Evolutionary conservation across 2,113 vertebrate species (phyloP), one percentile per base, ranked within the genome.

Genomic region (Osmerus mordax): DNA sequence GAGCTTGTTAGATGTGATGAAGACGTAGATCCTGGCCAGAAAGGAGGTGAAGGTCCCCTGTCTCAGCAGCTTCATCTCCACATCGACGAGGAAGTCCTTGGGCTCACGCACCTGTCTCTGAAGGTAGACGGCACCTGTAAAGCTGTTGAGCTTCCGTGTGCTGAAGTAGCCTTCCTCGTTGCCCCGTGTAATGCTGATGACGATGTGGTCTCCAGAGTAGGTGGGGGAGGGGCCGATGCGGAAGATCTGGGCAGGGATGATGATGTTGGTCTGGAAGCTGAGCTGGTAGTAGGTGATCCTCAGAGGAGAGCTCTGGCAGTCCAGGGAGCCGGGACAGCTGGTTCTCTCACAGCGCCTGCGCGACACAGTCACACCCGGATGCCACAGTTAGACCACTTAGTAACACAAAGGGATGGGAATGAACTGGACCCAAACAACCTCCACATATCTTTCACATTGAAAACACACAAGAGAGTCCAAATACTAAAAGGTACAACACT

Each of bases 31-130:
- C 81, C 93, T 93, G 84, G 93, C 93, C 61, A 98, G 90, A 85
- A 97, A 98, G 5, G 94, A 94, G 53, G 94, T 97, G 76, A 95
- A 87, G 0, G 88, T 90, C 63, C 95, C 96, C 85, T 97, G 95
- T 12, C 97, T 92, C 87, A 95, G 93, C 11, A 98, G 94, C 78
- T 94, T 97, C 96, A 98, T 98, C 85, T 98, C 95, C 54, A 98
- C 96, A 0, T 98, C 95, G 62, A 98, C 79, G 71, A 95, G 84
- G 78, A 98, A 98, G 91, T 98, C 96, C 80, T 89, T 92, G 0
- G 95, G 92, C 77, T 94, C 82, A 0, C 77, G 87, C 68, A 95
- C 91, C 0, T 94, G 85, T 4, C 95, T 90, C 85, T 96, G 94
- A 67, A 98, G 90, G 72, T 90, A 95, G 0, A 99, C 94, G 0